Base-by-base conservation (phyloP, 2,113 vertebrate genomes). In the Phocoena phocoena region DNA sequence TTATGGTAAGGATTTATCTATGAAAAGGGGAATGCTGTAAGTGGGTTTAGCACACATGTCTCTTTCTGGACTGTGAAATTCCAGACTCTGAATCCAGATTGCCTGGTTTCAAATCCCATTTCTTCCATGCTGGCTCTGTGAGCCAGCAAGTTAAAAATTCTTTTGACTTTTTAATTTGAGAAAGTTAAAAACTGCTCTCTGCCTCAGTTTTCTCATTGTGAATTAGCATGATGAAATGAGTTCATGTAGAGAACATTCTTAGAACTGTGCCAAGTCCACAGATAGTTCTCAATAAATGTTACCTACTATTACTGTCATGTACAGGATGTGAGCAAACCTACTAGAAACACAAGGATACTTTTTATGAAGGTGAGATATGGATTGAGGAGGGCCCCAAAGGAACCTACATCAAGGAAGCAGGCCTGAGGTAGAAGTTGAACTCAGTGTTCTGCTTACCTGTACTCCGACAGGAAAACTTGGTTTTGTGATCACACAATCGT, bases 381-480 rank as follows among this genome's bases (percentile, higher is more conserved):
- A 63, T 2, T 76, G n/a, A 67, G 2, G 1, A 50, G 41, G 33
- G 12, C 1, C 8, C 5, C 0, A 70, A 85, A 33, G 5, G 0
- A 21, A 65, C 83, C 41, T 63, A 1, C 1, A 86, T 5, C 2
- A 20, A 38, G 26, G 25, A 74, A 65, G 5, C 4, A 80, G 53
- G 3, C 4, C 6, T 41, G n/a, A 7, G 18, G 23, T 0, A 11
- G 53, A 71, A 79, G 33, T 10, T 26, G 8, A 55, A 81, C 2
- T 3, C 6, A 11, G 6, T 1, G 3, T 10, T 86, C 71, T 25
- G 60, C 90, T 92, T 98, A 99, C 99, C 99, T 99, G 99, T 99
- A 6, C 98, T 99, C 97, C 90, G 98, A 98, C 99, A 99, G 97
- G 99, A 99, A 93, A 99, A 99, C 97, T 99, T 99, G 33, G 99